Base-by-base conservation (phyloP, 2,797 vertebrate genomes). In the Tapera naevia region DNA sequence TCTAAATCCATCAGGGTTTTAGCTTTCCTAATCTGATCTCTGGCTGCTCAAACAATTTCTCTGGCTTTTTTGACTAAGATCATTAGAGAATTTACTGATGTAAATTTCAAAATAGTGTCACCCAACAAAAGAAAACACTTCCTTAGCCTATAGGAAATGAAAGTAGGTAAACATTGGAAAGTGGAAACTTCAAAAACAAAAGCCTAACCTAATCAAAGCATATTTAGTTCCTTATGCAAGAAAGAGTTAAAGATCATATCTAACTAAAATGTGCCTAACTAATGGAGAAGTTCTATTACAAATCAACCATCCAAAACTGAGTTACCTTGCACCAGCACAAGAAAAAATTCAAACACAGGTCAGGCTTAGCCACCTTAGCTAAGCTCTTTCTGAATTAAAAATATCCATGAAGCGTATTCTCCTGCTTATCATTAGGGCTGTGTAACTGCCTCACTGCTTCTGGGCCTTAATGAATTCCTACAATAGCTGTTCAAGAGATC, bases 391-490 rank as follows among this genome's bases (percentile, higher is more conserved):
- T 74, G 60, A 87, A 70, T 64, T 53, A 87, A 92, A 89, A 67
- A 22, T 43, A 57, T 35, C 41, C 72, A 37, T 25, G 72, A 80
- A 80, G 43, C 85, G n/a, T 33, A 65, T 78, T 67, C 45, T 80
- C 73, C 75, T 37, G 43, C 75, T 74, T 72, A 46, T 88, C 87
- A 89, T 83, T 61, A 83, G 48, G 14, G 48, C 64, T 2, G 0
- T 53, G 72, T 50, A 91, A 91, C 89, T 57, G 82, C 65, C 65
- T 92, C 24, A 0, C 87, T 91, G 87, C 85, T 67, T 57, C 65
- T 80, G 60, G 72, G 32, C 85, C 91, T 83, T 91, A 92, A 86
- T 78, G 84, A 72, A 69, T 83, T 91, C 83, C 94, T 89, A 32
- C 87, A 91, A 45, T 67, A 93, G 81, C 56, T 50, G 45, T 3